A percentile compares a stretch with the other conserved stretches of the same genome.
Evolutionary conservation across 2,888 invertebrate genomes (phyloP).

Genomic region (Nemurella pictetii): DNA sequence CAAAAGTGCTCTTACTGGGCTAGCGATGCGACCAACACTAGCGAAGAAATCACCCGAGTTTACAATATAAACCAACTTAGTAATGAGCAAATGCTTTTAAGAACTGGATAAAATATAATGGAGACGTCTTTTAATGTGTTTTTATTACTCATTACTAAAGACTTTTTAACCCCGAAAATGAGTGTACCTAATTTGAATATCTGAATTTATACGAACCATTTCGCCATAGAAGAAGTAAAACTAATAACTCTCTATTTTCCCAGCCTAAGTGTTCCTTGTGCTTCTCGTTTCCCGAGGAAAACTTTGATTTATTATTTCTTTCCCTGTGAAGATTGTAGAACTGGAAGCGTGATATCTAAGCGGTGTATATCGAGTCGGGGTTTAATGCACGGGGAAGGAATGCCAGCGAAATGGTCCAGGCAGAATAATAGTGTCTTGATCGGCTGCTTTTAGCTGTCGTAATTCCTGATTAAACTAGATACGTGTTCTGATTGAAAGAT

Average conservation of each 20-base stretch:
- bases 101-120: constrained; percentile 42
- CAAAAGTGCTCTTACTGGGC: constrained; percentile 38
- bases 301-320: background rate
- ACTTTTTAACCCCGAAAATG: constrained; percentile 26
- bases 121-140: constrained; percentile 41
- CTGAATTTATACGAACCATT: constrained; percentile 25
- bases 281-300: background rate
- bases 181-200: constrained; percentile 25
- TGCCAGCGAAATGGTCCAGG: background rate
- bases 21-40: background rate
- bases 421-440: background rate
- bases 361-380: background rate
- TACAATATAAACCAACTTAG: constrained; percentile 34
- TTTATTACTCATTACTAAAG: constrained; percentile 34
- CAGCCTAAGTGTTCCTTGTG: background rate
- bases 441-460: constrained; percentile 23
- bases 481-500: constrained; percentile 28
- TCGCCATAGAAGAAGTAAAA: background rate
- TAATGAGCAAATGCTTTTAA: constrained; percentile 49
- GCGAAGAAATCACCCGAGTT: constrained; percentile 29
- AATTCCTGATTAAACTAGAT: constrained; percentile 29
- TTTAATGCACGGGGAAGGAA: background rate
- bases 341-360: background rate
- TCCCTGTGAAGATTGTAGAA: background rate
- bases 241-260: constrained; percentile 1